Base-by-base conservation (phyloP, 2,888 invertebrate species). In the Lithophane semibrunnea region DNA sequence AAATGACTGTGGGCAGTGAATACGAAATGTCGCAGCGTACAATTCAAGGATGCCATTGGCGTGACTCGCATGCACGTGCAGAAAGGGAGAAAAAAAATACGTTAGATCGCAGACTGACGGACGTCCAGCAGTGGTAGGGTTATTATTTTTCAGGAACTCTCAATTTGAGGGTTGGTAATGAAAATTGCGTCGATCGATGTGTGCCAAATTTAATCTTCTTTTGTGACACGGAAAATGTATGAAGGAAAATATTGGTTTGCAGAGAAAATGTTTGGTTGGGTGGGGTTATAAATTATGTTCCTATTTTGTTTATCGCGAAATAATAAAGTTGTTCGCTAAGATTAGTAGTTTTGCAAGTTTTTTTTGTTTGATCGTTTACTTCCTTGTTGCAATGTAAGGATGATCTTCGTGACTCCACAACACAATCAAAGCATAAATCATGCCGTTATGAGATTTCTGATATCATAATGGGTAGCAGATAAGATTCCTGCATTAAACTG, bases 31-130 rank as follows among this genome's bases (percentile, higher is more conserved):
- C 78, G 75, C 65, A 63, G 86, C 83, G 82, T 86, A 82, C 85
- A 84, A 80, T 78, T 81, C 89, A 90, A 91, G 90, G 90, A 88
- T 92, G 94, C 92, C 93, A 93, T 93, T 93, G 93, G 90, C 94
- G 94, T 94, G 95, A 92, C 90, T 88, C 65, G 94, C 92, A 93
- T 94, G 77, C 74, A 82, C 65, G 73, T 67, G 78, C 72, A 82
- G 71, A 77, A 47, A 61, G 54, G 44, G 60, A 84, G 79, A 75
- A 75, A 87, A 86, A 77, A 73, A 68, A 24, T n/a, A n/a, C 18
- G 54, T 73, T 49, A 72, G 85, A 69, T 69, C 44, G 44, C n/a
- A 70, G 69, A 68, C 67, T 72, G 68, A 69, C 61, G 69, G 84
- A 79, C 77, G 60, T 77, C 49, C 18, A 0, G 42, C 24, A 44